Base-by-base conservation (phyloP, 2,113 vertebrate genomes). In the Cynopterus brachyotis region DNA sequence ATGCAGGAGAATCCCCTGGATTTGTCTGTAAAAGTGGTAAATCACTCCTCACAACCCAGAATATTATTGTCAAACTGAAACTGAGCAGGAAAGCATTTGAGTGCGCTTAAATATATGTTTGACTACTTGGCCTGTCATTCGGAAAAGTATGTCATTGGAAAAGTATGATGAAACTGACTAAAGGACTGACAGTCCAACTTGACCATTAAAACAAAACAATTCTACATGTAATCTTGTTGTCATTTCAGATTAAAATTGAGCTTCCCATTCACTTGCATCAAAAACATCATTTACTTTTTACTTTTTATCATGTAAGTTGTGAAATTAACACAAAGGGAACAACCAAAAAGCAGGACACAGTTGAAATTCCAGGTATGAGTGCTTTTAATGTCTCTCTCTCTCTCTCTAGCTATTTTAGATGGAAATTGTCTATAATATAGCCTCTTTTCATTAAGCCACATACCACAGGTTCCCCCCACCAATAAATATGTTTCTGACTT, bases 281-380 rank as follows among this genome's bases (percentile, higher is more conserved):
- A 96, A 99, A 99, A 96, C 99, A 99, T 98, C 99, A 99, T 97
- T 97, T 99, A 97, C 99, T 99, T 98, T 99, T 99, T 98, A 99
- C 99, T 86, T 99, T 99, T 98, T 99, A 99, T 98, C 99, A 99
- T 83, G 98, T 99, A 98, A 99, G 99, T 98, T 99, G 99, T 96
- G 99, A 99, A 98, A 99, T 99, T 96, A 99, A 99, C 98, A 99
- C 98, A 97, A 99, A 99, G 98, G 98, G 99, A 92, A 99, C 99
- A 96, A 99, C 98, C 91, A 99, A 99, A 98, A 99, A 99, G 96
- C 99, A 99, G 91, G 99, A 99, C 11, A 99, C 98, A 30, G 98
- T 99, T 42, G 99, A 99, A 98, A 99, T 99, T 24, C 98, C 99
- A 98, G 99, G 99, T 99, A 99, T 11, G 97, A 97, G 55, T 22